Evolutionary conservation across 2,888 invertebrate genomes (phyloP).

Genomic region (Colletes collaris): DNA sequence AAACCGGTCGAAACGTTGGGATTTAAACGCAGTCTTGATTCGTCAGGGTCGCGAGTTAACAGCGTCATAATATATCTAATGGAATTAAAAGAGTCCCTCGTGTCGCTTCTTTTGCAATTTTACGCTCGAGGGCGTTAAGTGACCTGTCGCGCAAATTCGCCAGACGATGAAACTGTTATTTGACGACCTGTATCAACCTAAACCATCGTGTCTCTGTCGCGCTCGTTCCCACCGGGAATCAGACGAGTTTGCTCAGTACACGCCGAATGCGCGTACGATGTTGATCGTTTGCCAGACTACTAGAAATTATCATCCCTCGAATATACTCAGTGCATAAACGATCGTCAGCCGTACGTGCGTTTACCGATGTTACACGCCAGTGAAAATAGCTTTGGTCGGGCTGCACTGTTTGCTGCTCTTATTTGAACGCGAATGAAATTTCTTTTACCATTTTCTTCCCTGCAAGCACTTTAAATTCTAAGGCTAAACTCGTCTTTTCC

Average conservation of each 20-base stretch:
- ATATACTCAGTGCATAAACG: slow-evolving; percentile 54
- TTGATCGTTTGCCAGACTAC: slow-evolving; percentile 73
- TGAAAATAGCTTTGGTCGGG: slow-evolving; percentile 58
- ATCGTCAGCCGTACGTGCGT: slow-evolving; percentile 49
- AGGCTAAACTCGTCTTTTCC: background rate
- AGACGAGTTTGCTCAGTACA: slow-evolving; percentile 65
- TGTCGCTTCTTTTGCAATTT: slow-evolving; percentile 2
- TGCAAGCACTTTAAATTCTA: background rate
- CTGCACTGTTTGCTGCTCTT: slow-evolving; percentile 44
- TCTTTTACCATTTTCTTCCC: slow-evolving; percentile 14
- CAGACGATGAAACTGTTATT: slow-evolving; percentile 67
- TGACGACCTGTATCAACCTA: slow-evolving; percentile 68
- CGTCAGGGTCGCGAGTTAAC: too few species aligned
- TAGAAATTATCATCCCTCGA: slow-evolving; percentile 71
- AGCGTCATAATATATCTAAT: too few species aligned
- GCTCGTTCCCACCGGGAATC: slow-evolving; percentile 58
- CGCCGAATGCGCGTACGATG: slow-evolving; percentile 67
- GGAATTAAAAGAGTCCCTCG: too few species aligned
- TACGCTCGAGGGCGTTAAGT: slow-evolving; percentile 50
- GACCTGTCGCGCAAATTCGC: slow-evolving; percentile 57
- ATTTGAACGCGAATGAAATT: slow-evolving; percentile 45
- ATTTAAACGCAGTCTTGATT: too few species aligned
- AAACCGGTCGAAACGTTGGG: too few species aligned
- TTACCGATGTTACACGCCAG: slow-evolving; percentile 61
- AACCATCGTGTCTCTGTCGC: slow-evolving; percentile 55